Evolutionary conservation across 2,113 vertebrate genomes (phyloP).

Genomic region (Clarias batrachus): DNA sequence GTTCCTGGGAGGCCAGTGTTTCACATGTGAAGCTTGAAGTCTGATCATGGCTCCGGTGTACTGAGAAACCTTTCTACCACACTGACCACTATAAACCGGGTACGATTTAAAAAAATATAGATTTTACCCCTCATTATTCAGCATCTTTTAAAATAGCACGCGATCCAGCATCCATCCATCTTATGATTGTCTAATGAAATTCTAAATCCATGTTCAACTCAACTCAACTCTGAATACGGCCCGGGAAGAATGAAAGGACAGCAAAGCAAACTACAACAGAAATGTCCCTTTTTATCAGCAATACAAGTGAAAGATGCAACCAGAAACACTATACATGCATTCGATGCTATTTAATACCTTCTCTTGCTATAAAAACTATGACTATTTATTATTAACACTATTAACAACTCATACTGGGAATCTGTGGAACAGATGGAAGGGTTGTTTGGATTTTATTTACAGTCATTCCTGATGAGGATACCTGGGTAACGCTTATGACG

Average conservation of each 20-base stretch:
- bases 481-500: background rate
- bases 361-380: conserved; percentile 9
- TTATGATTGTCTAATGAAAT: background rate
- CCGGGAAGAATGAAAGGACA: background rate
- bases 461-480: background rate
- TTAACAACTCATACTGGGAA: background rate
- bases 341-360: background rate
- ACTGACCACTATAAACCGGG: background rate
- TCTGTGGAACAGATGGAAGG: background rate
- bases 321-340: conserved; percentile 1
- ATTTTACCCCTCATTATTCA: no score
- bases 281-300: background rate
- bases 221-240: background rate
- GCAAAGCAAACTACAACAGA: background rate
- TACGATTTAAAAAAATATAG: background rate
- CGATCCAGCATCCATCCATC: background rate
- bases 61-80: no score
- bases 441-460: conserved; percentile 13
- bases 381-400: conserved; percentile 21
- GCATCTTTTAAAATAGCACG: background rate
- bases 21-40: no score
- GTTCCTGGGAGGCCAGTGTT: no score
- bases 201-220: background rate
- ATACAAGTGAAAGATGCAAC: background rate
- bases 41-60: no score